Percentiles rank a stretch among this genome's conserved stretches.
phyloP scores from a whole-genome alignment of 2,113 vertebrate genomes.

The Pimephales promelas region DNA sequence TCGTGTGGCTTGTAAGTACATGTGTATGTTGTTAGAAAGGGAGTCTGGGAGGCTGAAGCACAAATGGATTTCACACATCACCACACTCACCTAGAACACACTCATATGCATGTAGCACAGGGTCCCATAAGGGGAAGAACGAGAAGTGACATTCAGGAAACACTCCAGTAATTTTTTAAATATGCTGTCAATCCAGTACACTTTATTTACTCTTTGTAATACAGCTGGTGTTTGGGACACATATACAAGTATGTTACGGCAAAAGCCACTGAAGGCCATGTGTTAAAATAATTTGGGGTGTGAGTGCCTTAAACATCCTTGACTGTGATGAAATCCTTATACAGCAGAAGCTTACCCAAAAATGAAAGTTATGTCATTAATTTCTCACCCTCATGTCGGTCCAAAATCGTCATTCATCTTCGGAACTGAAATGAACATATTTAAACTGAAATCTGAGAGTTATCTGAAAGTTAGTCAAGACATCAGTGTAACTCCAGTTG shows the following conservation, averaged over 20 bases:
- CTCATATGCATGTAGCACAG: slow-evolving; percentile 5
- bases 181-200: neutral
- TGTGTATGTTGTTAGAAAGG: slow-evolving; percentile 26
- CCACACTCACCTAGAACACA: slow-evolving; percentile 23
- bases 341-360: no score
- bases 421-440: no score
- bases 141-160: slow-evolving; percentile 22
- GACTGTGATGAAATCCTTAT: no score
- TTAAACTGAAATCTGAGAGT: no score
- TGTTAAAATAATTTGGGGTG: no score
- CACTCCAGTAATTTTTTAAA: slow-evolving; percentile 28
- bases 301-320: no score
- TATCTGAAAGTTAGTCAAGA: no score
- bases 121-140: slow-evolving; percentile 19
- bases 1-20: slow-evolving; percentile 82
- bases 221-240: neutral
- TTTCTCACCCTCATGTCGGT: no score
- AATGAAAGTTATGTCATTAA: no score
- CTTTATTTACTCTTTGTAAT: slow-evolving; percentile 5
- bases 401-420: no score
- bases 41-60: neutral
- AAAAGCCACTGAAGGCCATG: no score
- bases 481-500: no score
- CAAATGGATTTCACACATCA: slow-evolving; percentile 42
- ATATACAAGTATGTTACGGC: neutral